Percentiles rank a stretch among this genome's conserved stretches.
phyloP scores from a whole-genome alignment of 2,888 invertebrate species.

The Buathra laborator region DNA sequence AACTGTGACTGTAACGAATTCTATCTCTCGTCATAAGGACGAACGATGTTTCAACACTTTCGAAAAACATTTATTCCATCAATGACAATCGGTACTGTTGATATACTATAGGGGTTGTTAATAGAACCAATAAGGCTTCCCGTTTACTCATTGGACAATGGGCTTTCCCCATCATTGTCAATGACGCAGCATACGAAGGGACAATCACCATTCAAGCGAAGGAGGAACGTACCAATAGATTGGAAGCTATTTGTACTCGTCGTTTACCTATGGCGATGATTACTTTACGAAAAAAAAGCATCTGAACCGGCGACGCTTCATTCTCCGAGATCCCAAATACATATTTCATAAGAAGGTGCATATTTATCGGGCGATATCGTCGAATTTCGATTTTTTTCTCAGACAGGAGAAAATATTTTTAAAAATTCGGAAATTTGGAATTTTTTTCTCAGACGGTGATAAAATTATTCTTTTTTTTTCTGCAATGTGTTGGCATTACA shows the following conservation, averaged over 20 bases:
- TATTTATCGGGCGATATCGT: too few species aligned
- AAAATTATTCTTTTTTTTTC: too few species aligned
- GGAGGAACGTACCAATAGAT: neutral
- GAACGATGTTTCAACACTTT: neutral
- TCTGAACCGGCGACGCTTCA: neutral
- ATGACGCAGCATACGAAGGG: slow-evolving; percentile 1
- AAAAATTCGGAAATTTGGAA: too few species aligned
- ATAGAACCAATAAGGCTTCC: neutral
- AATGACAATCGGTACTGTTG: neutral
- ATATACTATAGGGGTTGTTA: neutral
- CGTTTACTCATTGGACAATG: neutral
- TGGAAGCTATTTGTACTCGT: neutral
- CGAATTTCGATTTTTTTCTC: too few species aligned
- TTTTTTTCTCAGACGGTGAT: too few species aligned
- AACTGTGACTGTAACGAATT: neutral
- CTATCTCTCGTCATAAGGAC: neutral
- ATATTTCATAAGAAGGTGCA: too few species aligned
- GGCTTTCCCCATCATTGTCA: slow-evolving; percentile 9
- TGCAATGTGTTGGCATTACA: too few species aligned
- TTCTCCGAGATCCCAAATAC: neutral
- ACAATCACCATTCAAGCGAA: neutral
- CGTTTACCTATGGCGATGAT: neutral
- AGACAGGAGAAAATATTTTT: too few species aligned
- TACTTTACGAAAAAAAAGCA: neutral
- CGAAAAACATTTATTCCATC: neutral